A percentile compares a stretch with the other conserved stretches of the same genome.
Conservation (phyloP, 2,797 vertebrate species). For the Hylomyscus alleni region DNA sequence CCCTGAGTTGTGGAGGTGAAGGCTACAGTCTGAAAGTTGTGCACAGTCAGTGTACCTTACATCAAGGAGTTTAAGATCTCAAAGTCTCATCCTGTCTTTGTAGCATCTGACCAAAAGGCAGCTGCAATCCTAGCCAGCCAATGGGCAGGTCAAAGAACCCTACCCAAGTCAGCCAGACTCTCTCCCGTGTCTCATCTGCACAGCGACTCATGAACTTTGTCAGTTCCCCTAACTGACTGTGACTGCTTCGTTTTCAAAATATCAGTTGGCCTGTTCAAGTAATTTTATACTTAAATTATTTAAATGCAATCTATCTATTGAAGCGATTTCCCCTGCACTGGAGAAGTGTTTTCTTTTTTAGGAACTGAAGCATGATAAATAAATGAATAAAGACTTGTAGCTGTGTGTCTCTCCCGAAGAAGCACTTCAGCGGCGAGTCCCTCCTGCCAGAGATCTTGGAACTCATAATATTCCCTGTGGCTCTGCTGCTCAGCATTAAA, state of each 20-base stretch:
- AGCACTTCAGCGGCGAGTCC: slow-evolving; percentile 77
- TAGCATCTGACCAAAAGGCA: background rate
- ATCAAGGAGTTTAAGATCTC: background rate
- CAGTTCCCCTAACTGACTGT: slow-evolving; percentile 77
- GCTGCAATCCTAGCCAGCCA: background rate
- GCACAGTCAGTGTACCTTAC: background rate
- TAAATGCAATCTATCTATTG: slow-evolving; percentile 86
- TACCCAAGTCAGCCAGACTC: background rate
- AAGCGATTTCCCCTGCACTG: slow-evolving; percentile 81
- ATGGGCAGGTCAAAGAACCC: background rate
- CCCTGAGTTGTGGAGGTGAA: background rate
- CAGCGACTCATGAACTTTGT: slow-evolving; percentile 50
- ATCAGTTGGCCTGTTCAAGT: slow-evolving; percentile 81
- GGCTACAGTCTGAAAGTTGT: background rate
- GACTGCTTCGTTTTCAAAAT: slow-evolving; percentile 82
- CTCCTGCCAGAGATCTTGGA: slow-evolving; percentile 86
- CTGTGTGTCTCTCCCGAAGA: slow-evolving; percentile 82
- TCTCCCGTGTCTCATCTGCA: background rate
- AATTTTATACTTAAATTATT: slow-evolving; percentile 89
- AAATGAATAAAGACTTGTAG: slow-evolving; percentile 89
- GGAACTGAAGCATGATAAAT: slow-evolving; percentile 88
- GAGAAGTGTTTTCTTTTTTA: slow-evolving; percentile 86
- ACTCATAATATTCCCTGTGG: slow-evolving; percentile 86
- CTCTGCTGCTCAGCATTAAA: slow-evolving; percentile 85
- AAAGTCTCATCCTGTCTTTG: background rate